Base-by-base conservation (phyloP, 2,888 invertebrate species). In the Nomada fucata region DNA sequence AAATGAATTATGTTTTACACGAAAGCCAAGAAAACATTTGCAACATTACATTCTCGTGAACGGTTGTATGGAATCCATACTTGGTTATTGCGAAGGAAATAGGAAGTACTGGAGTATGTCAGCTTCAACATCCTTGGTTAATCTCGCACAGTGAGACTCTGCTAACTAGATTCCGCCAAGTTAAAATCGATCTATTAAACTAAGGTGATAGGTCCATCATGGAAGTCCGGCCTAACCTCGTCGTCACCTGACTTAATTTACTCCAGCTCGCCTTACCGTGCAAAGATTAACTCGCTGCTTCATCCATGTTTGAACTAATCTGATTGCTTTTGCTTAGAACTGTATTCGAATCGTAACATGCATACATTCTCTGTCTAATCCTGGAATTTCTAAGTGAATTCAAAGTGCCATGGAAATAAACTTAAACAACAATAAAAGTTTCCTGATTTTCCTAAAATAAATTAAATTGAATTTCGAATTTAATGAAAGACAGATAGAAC, bases 141-240 rank as follows among this genome's bases (percentile, higher is more conserved):
- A 64, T 29, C n/a, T 50, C 5, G n/a, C 5, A 64, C 18, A 50
- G 26, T 36, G 9, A 7, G 36, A 5, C 2, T 15, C 20, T 20
- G 13, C 10, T 53, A 67, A 67, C 52, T 53, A 36, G 13, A 36
- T 53, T 20, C n/a, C 13, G 5, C 36, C n/a, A 67, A 67, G 67
- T 67, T 36, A 53, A 67, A 36, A 36, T 67, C 36, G 53, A 67
- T 53, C 67, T 67, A 36, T 67, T 36, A 67, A 52, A 53, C 52
- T 53, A 13, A 67, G 29, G n/a, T 65, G 65, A 52, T 55, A 47
- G 47, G 64, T 64, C n/a, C 26, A 50, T 44, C 44, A 44, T 44
- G 57, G 4, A 53, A 53, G 52, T 67, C 64, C 26, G 26, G 26
- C 26, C 4, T 53, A 67, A 67, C 52, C n/a, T 67, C 2, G 36